Evolutionary conservation across 2,888 invertebrate genomes (phyloP).

Genomic region (Blastobasis lacticolella): DNA sequence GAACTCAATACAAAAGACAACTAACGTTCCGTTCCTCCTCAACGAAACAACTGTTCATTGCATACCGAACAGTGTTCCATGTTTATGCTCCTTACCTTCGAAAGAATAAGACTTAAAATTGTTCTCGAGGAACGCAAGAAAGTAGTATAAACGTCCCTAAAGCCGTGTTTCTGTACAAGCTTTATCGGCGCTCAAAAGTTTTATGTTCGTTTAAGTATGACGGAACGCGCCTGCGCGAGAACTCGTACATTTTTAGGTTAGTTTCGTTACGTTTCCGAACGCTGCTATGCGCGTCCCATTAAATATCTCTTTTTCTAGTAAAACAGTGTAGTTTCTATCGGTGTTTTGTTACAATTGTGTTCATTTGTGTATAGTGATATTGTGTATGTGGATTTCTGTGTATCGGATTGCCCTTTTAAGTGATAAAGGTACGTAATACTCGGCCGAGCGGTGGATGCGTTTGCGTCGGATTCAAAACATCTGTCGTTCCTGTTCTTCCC

Average conservation of each 20-base stretch:
- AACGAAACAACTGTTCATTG: constrained; percentile 8
- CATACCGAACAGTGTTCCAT: background rate
- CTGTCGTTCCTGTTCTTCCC: too few species aligned
- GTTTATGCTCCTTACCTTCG: too few species aligned
- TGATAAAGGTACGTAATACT: background rate
- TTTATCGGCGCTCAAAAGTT: constrained; percentile 65
- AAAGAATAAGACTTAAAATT: constrained; percentile 27
- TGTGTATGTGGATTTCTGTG: constrained; percentile 8
- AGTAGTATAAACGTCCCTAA: constrained; percentile 11
- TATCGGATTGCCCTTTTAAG: background rate
- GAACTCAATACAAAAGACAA: constrained; percentile 56
- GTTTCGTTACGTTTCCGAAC: constrained; percentile 42
- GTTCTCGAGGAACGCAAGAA: background rate
- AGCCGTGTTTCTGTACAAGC: constrained; percentile 46
- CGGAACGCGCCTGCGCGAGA: constrained; percentile 30
- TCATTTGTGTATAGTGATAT: background rate
- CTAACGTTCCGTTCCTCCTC: constrained; percentile 38
- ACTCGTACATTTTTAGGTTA: constrained; percentile 50
- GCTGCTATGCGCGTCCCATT: constrained; percentile 28
- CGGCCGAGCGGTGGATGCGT: too few species aligned
- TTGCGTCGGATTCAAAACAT: too few species aligned
- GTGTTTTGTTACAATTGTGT: constrained; percentile 3
- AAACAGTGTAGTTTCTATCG: constrained; percentile 11
- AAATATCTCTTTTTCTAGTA: constrained; percentile 22
- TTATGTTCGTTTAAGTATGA: constrained; percentile 39